These are phyloP conservation scores for Lasioglossum baleicum DNA, from an alignment of 1,140 invertebrate genomes.

Conservation along the genomic window DNA sequence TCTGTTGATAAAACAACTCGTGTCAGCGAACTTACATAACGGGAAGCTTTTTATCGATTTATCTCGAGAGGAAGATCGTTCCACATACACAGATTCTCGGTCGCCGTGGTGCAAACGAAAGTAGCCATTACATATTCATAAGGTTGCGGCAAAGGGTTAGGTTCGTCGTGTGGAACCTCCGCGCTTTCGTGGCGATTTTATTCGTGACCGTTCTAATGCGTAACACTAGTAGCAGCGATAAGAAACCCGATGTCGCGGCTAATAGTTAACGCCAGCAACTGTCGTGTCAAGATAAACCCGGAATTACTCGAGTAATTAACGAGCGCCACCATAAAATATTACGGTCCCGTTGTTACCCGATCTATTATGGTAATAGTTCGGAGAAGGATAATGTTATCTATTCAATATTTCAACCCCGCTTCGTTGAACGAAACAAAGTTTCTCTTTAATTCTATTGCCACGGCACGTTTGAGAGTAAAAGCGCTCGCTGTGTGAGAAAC, in stretches of 20 bases:
- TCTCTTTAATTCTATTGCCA: too few relatives aligned
- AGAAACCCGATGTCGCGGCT: not conserved
- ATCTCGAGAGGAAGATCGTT: constrained; percentile 50
- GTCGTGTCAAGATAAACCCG: not conserved
- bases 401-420: too few relatives aligned
- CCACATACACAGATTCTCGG: constrained; percentile 44
- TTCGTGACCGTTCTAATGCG: constrained; percentile 9
- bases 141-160: constrained; percentile 46
- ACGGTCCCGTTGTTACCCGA: too few relatives aligned
- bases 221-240: not conserved
- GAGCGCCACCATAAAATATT: too few relatives aligned
- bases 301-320: too few relatives aligned
- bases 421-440: too few relatives aligned
- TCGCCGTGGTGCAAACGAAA: constrained; percentile 34
- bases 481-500: too few relatives aligned
- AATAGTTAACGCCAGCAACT: not conserved
- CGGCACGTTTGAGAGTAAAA: too few relatives aligned
- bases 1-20: constrained; percentile 22
- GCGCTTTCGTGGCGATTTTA: constrained; percentile 21
- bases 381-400: too few relatives aligned
- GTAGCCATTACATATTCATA: constrained; percentile 55
- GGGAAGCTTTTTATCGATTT: constrained; percentile 36
- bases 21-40: constrained; percentile 29
- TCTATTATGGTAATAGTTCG: too few relatives aligned
- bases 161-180: constrained; percentile 16